Conservation (phyloP, 2,797 vertebrate species). For the Sebastes steindachneri region DNA sequence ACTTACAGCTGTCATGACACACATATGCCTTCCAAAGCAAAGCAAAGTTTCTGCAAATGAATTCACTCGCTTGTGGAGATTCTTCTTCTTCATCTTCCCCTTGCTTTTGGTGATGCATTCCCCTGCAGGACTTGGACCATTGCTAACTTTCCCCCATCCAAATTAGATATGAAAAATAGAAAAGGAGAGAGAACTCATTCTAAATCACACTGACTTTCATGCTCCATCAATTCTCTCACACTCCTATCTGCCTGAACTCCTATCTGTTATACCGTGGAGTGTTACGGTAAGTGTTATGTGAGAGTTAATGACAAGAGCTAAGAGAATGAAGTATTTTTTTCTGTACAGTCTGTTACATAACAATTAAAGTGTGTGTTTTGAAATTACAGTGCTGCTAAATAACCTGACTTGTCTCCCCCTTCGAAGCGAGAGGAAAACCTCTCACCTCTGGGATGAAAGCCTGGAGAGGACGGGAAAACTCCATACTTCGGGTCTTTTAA, state of each 20-base stretch:
- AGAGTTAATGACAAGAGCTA: slow-evolving; percentile 15
- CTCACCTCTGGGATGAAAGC: slow-evolving; percentile 20
- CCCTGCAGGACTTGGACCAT: slow-evolving; percentile 5
- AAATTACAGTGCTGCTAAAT: slow-evolving; percentile 23
- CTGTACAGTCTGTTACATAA: not conserved
- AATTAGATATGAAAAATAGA: slow-evolving; percentile 15
- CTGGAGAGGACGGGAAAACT: not conserved
- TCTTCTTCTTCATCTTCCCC: not conserved
- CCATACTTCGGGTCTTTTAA: not conserved
- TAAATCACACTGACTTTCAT: not conserved
- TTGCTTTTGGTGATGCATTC: not conserved
- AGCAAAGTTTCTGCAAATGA: not conserved
- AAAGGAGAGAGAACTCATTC: not conserved
- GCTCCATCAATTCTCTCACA: slow-evolving; percentile 9
- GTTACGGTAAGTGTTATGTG: not conserved
- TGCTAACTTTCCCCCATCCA: not conserved
- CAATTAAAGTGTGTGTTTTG: not conserved
- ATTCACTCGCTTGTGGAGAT: not conserved
- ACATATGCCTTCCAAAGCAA: not conserved
- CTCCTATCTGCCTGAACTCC: not conserved
- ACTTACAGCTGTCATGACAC: not conserved
- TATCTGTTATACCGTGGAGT: slow-evolving; percentile 1
- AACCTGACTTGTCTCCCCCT: not conserved
- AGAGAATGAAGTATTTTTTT: not conserved
- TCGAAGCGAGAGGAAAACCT: slow-evolving; percentile 19